Percentiles rank a stretch among this genome's conserved stretches.
Conservation (phyloP, 2,113 vertebrate genomes). For the Meles meles region DNA sequence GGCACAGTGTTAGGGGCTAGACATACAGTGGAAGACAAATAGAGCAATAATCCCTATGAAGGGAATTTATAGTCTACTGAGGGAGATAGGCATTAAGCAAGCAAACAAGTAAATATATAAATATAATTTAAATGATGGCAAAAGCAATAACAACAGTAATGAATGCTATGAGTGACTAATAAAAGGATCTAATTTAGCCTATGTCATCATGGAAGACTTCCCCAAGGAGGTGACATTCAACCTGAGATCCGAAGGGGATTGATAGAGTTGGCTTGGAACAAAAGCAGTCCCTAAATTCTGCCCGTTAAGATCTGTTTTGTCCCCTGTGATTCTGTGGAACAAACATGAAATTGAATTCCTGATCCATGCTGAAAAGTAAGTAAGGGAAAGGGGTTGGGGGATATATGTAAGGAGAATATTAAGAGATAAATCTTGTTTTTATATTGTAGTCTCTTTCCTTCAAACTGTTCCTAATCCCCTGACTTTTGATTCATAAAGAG, state of each 20-base stretch:
- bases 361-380: slow-evolving; percentile 69
- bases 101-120: background rate
- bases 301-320: background rate
- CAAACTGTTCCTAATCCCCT: slow-evolving; percentile 80
- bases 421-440: slow-evolving; percentile 79
- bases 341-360: slow-evolving; percentile 79
- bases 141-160: background rate
- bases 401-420: slow-evolving; percentile 76
- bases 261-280: background rate
- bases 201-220: background rate
- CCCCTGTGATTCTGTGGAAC: slow-evolving; percentile 54
- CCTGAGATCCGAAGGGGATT: background rate
- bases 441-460: slow-evolving; percentile 70
- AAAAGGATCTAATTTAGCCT: background rate
- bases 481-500: slow-evolving; percentile 83
- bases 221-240: slow-evolving; percentile 15
- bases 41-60: background rate
- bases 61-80: background rate
- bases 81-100: background rate
- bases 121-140: background rate
- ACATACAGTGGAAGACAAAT: background rate
- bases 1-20: background rate
- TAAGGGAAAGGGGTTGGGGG: slow-evolving; percentile 61
- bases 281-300: background rate
- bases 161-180: background rate